These are phyloP conservation scores for Ariolimax columbianus DNA, from an alignment of 2,888 invertebrate genomes.

Conservation along the genomic window DNA sequence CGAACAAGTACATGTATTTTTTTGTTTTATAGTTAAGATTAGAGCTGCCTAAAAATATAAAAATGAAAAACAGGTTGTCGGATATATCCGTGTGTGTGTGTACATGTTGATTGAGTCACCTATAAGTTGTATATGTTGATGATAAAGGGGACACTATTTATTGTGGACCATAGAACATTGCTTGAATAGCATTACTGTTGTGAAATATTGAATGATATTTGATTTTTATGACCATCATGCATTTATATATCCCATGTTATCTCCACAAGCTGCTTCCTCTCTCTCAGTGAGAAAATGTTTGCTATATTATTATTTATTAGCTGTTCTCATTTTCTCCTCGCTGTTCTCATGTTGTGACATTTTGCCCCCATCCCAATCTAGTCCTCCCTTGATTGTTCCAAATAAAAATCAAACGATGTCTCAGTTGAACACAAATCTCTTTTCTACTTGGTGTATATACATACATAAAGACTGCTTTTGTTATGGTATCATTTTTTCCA, in stretches of 20 bases:
- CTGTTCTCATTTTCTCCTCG: neutral
- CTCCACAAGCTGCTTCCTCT: constrained; percentile 14
- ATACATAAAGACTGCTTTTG: neutral
- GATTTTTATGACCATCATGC: constrained; percentile 1
- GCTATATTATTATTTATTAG: neutral
- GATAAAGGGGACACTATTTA: constrained; percentile 1
- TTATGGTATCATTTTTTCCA: constrained; percentile 9
- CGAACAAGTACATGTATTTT: too few species aligned
- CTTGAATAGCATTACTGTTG: neutral
- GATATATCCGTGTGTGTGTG: too few species aligned
- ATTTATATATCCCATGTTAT: neutral
- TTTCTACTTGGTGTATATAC: neutral
- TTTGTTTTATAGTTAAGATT: too few species aligned
- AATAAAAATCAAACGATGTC: neutral
- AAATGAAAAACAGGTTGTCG: too few species aligned
- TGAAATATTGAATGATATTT: neutral
- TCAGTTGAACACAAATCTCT: neutral
- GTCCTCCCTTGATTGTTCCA: constrained; percentile 9
- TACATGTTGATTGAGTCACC: neutral
- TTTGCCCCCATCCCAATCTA: neutral
- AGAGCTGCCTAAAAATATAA: too few species aligned
- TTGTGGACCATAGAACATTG: constrained; percentile 21
- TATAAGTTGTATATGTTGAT: neutral
- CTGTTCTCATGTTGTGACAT: neutral
- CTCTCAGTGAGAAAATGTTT: neutral